Percentiles rank a stretch among this genome's conserved stretches.
These are phyloP conservation scores for Pardalotus punctatus DNA, from an alignment of 2,113 vertebrate genomes.

Conservation along the genomic window DNA sequence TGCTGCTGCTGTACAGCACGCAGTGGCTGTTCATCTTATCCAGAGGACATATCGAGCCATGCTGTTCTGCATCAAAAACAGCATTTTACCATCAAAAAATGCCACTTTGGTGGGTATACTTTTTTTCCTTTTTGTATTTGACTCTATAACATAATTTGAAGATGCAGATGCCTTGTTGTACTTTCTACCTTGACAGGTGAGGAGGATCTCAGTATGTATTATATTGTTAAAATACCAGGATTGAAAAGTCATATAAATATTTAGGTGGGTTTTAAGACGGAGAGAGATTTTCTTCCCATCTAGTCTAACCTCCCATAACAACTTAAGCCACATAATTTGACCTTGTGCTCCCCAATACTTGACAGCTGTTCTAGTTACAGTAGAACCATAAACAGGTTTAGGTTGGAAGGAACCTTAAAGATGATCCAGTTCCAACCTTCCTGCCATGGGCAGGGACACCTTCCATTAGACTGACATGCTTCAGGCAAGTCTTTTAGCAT, in stretches of 20 bases:
- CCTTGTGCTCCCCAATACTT: neutral
- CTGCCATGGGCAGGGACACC: neutral
- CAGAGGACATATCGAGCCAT: slow-evolving; percentile 87
- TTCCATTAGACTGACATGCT: neutral
- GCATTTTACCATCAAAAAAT: slow-evolving; percentile 68
- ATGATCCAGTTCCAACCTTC: neutral
- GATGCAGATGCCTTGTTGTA: neutral
- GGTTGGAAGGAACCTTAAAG: neutral
- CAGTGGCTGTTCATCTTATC: slow-evolving; percentile 79
- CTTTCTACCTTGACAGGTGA: neutral
- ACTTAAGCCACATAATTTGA: neutral
- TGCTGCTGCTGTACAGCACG: slow-evolving; percentile 85
- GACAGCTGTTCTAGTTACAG: neutral
- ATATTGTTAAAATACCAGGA: neutral
- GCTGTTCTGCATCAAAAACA: slow-evolving; percentile 84
- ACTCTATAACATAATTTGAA: neutral
- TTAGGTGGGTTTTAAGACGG: neutral
- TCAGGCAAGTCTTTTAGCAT: neutral
- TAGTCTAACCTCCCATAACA: neutral
- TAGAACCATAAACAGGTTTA: neutral
- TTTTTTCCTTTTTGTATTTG: neutral
- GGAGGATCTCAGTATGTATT: neutral
- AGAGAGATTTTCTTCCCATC: neutral
- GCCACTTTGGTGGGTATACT: slow-evolving; percentile 81
- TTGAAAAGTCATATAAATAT: neutral